These are phyloP conservation scores for Copidosoma floridanum DNA, from an alignment of 1,140 invertebrate genomes.

Conservation along the genomic window DNA sequence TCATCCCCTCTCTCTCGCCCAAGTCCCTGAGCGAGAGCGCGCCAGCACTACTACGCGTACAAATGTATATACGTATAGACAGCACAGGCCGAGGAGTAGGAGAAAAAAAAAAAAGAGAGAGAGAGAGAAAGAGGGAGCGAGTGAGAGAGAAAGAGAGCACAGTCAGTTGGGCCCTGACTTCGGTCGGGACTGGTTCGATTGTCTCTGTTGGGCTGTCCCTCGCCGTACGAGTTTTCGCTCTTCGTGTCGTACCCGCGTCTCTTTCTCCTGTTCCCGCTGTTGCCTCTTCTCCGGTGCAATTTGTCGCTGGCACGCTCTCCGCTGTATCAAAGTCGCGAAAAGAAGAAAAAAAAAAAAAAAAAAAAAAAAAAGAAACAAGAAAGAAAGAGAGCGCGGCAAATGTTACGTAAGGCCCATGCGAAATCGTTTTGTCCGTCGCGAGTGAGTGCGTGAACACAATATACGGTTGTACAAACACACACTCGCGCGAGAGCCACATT, in stretches of 20 bases:
- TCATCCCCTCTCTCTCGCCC: conserved; percentile 33
- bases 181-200: conserved; percentile 45
- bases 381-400: too few species aligned
- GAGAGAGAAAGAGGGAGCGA: not conserved
- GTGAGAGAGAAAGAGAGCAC: conserved; percentile 21
- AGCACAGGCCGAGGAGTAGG: conserved; percentile 9
- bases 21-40: too few species aligned
- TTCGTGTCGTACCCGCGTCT: not conserved
- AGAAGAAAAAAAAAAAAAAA: too few species aligned
- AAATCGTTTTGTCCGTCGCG: conserved; percentile 19
- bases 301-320: too few species aligned
- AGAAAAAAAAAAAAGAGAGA: not conserved
- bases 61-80: too few species aligned
- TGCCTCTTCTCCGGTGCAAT: not conserved
- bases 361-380: too few species aligned
- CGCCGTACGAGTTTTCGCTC: too few species aligned
- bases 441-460: conserved; percentile 7
- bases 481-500: not conserved
- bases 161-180: conserved; percentile 54
- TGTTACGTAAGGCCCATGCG: too few species aligned
- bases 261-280: too few species aligned
- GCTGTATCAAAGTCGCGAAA: too few species aligned
- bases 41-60: too few species aligned
- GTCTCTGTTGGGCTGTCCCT: not conserved
- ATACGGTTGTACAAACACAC: too few species aligned